A percentile compares a stretch with the other conserved stretches of the same genome.
Evolutionary conservation across 2,113 vertebrate genomes (phyloP).

Genomic region (Dendropsophus ebraccatus): DNA sequence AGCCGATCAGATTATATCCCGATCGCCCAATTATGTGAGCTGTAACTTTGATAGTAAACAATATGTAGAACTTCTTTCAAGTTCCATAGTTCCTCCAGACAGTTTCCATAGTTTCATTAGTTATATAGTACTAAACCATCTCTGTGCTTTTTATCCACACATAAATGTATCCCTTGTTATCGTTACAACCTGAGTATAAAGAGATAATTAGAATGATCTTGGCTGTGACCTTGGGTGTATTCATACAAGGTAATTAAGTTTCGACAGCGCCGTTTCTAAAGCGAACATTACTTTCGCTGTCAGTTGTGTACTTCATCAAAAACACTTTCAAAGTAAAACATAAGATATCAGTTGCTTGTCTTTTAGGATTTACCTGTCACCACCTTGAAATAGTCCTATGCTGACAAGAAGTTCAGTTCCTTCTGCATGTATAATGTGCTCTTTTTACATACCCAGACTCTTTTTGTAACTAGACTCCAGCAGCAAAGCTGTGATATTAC

Average conservation of each 20-base stretch:
- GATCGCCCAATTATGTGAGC: neutral
- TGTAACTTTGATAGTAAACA: neutral
- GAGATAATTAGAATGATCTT: neutral
- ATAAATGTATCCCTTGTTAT: slow-evolving; percentile 6
- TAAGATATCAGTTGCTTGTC: neutral
- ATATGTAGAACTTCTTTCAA: neutral
- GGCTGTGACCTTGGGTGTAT: neutral
- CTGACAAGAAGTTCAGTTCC: neutral
- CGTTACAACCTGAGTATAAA: neutral
- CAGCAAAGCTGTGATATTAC: neutral
- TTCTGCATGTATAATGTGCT: neutral
- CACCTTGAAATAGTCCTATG: neutral
- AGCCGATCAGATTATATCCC: neutral
- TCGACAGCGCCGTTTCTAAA: neutral
- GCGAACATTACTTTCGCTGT: neutral
- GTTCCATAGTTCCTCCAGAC: neutral
- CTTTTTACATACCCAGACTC: too few relatives aligned
- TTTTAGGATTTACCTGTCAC: neutral
- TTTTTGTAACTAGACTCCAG: neutral
- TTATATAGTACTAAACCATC: neutral
- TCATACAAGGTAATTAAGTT: neutral
- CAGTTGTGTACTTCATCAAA: neutral
- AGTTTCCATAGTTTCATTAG: neutral
- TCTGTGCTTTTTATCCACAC: neutral
- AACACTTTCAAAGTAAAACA: neutral